phyloP scores from a whole-genome alignment of 2,888 invertebrate genomes.

The Lithophane leautieri region DNA sequence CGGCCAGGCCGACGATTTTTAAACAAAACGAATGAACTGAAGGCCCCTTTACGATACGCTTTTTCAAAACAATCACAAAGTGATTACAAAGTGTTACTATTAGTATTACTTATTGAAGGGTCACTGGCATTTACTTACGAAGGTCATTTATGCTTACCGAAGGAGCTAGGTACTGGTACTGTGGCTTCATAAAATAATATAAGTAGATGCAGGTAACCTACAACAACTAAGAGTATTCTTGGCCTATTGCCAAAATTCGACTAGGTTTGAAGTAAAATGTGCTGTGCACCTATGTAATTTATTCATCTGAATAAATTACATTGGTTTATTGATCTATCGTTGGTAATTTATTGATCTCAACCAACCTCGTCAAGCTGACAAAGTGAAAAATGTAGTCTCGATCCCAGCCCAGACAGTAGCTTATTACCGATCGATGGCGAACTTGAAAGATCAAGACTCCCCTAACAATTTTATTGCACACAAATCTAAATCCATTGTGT shows the following conservation, averaged over 20 bases:
- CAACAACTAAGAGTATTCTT: slow-evolving; percentile 16
- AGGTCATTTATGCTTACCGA: slow-evolving; percentile 31
- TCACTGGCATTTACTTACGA: slow-evolving; percentile 11
- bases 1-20: slow-evolving; percentile 17
- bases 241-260: slow-evolving; percentile 33
- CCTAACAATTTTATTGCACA: not conserved
- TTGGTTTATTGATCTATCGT: too few relatives aligned
- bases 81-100: slow-evolving; percentile 32
- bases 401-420: not conserved
- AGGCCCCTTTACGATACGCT: slow-evolving; percentile 60
- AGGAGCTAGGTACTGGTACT: not conserved
- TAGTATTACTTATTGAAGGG: slow-evolving; percentile 20
- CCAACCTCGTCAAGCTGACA: not conserved
- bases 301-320: not conserved
- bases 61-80: slow-evolving; percentile 47
- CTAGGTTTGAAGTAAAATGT: slow-evolving; percentile 19
- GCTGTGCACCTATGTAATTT: not conserved
- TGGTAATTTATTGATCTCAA: not conserved
- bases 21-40: slow-evolving; percentile 54
- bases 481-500: slow-evolving; percentile 22
- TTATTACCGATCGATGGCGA: slow-evolving; percentile 1
- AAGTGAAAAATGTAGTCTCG: slow-evolving; percentile 1
- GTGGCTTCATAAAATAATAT: slow-evolving; percentile 7
- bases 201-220: not conserved
- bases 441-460: slow-evolving; percentile 12